Evolutionary conservation across 2,797 vertebrate genomes (phyloP), one percentile per base, ranked within the genome.

Genomic region (Lacerta bilineata): DNA sequence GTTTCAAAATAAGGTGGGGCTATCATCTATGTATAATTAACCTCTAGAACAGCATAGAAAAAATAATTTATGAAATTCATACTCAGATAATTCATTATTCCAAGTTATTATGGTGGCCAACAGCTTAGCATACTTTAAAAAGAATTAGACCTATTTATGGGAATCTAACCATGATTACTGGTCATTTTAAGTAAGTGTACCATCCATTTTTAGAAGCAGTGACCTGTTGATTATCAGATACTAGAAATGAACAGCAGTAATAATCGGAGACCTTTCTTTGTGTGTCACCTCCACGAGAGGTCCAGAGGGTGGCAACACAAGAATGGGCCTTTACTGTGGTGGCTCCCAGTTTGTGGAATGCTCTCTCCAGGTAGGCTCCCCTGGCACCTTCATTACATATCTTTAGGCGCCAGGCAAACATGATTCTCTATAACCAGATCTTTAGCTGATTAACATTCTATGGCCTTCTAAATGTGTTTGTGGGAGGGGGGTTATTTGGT

Each of bases 1-100:
- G 18, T 59, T 84, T 84, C 69, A 84, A 74, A 33, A 66, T 43
- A 23, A 84, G 43, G 36, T 6, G 43, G 72, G 27, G 74, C 46
- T 59, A 50, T 75, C 50, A 66, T 11, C 36, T 43, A 77, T 43
- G 36, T 43, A 46, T 36, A 74, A 74, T 74, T 74, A 20, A 83
- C 43, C 50, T 71, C 50, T 25, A 72, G 68, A 83, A 71, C 8
- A 55, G 82, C 69, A 84, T 20, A 1, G 20, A 50, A 71, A 39
- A 50, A 41, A 71, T 50, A 83, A 83, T 83, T 50, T 83, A 69
- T 69, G 43, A 68, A 83, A 71, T 29, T 69, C 41, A 68, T 68
- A 41, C 29, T 46, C 80, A 41, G 41, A 61, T 25, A 17, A 68
- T 68, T 82, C 64, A 59, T 68, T 82, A 20, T 29, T 43, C 66